A percentile compares a stretch with the other conserved stretches of the same genome.
Evolutionary conservation across 37 sponge, comb jelly and placozoan species (phyloP).

Genomic region (Halichondria panicea): DNA sequence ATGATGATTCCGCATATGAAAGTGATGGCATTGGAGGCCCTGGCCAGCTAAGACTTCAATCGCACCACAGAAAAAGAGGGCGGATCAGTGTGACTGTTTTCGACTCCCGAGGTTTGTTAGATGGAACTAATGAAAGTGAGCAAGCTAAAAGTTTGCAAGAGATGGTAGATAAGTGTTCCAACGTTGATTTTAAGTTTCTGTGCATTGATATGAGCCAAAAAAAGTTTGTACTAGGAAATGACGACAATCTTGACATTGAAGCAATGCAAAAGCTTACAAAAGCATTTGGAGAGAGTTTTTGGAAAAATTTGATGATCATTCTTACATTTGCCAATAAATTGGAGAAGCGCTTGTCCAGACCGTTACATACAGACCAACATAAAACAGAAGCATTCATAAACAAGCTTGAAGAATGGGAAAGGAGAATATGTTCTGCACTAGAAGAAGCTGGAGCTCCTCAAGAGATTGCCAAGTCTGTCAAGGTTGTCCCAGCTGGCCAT

Average conservation of each 20-base stretch:
- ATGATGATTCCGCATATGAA: neutral
- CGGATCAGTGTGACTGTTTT: neutral
- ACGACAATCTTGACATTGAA: neutral
- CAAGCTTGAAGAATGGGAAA: neutral
- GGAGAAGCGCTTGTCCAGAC: neutral
- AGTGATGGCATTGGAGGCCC: neutral
- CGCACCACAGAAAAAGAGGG: neutral
- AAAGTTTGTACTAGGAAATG: neutral
- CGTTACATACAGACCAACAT: neutral
- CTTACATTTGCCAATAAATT: slow-evolving; percentile 7
- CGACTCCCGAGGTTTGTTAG: slow-evolving; percentile 9
- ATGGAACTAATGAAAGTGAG: neutral
- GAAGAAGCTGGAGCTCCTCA: neutral
- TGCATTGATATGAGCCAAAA: neutral
- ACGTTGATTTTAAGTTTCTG: slow-evolving; percentile 1
- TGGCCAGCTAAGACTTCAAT: neutral
- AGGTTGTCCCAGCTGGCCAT: slow-evolving; percentile 9
- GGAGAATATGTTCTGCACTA: neutral
- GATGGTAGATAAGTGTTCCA: neutral
- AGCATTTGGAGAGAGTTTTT: neutral
- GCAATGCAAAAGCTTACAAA: slow-evolving; percentile 10
- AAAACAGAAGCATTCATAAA: neutral
- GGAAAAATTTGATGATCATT: neutral
- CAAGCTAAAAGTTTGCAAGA: neutral
- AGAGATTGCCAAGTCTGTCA: neutral